These are phyloP conservation scores for Sphaerodactylus townsendi DNA, from an alignment of 2,113 vertebrate species.

Conservation along the genomic window DNA sequence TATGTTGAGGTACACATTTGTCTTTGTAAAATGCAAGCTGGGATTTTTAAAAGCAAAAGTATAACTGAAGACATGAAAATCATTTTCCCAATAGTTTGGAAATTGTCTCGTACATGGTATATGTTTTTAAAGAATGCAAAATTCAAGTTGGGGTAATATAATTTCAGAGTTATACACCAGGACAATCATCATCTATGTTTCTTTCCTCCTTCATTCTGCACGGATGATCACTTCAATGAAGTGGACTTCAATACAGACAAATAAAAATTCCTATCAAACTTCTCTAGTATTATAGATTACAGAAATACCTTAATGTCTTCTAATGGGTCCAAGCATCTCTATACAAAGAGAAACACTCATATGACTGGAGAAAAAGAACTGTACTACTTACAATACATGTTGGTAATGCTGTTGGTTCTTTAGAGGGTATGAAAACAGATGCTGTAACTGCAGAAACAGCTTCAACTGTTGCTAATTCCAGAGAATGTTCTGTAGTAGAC, in stretches of 20 bases:
- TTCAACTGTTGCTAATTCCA: conserved; percentile 40
- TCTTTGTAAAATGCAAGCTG: neutral
- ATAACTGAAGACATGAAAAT: neutral
- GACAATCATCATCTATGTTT: neutral
- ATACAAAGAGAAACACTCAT: neutral
- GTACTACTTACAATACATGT: conserved; percentile 73
- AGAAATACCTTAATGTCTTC: neutral
- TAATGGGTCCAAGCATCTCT: neutral
- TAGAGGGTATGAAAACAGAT: conserved; percentile 31
- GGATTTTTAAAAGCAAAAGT: neutral
- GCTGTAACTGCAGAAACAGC: neutral
- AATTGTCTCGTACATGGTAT: neutral
- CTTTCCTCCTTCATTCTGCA: neutral
- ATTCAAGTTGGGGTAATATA: neutral
- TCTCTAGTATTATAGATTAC: neutral
- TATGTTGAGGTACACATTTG: neutral
- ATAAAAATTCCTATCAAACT: neutral
- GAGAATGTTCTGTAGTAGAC: conserved; percentile 47
- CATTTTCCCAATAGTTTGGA: neutral
- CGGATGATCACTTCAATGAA: neutral
- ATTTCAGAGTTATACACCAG: too few relatives aligned
- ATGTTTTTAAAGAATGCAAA: neutral
- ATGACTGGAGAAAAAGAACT: neutral
- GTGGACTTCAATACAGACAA: neutral
- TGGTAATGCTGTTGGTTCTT: conserved; percentile 42